A percentile compares a stretch with the other conserved stretches of the same genome.
Conservation (phyloP, 2,113 vertebrate genomes). For the Poeciliopsis prolifica region DNA sequence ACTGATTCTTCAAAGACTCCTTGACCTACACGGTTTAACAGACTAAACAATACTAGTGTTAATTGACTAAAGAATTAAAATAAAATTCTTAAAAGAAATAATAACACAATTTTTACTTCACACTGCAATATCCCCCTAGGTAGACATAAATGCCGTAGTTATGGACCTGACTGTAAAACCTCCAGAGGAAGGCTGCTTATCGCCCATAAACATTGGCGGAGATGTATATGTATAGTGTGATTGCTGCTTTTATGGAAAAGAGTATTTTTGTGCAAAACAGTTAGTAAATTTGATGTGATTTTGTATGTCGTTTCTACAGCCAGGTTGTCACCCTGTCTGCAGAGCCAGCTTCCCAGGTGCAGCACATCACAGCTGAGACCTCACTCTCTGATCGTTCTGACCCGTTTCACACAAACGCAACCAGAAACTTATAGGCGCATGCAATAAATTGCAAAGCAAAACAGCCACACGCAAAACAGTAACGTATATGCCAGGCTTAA, state of each 20-base stretch:
- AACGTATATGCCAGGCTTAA: slow-evolving; percentile 46
- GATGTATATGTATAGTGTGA: slow-evolving; percentile 45
- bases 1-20: too few relatives aligned
- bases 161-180: slow-evolving; percentile 70
- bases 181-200: slow-evolving; percentile 47
- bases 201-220: slow-evolving; percentile 52
- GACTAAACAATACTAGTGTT: too few relatives aligned
- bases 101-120: too few relatives aligned
- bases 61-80: too few relatives aligned
- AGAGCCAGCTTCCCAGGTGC: slow-evolving; percentile 45
- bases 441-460: slow-evolving; percentile 21
- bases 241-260: slow-evolving; percentile 39
- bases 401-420: slow-evolving; percentile 34
- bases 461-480: slow-evolving; percentile 25
- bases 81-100: too few relatives aligned
- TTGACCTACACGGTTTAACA: too few relatives aligned
- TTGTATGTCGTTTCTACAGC: slow-evolving; percentile 55
- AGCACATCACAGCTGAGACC: slow-evolving; percentile 64
- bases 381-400: slow-evolving; percentile 42
- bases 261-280: slow-evolving; percentile 54
- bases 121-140: slow-evolving; percentile 56
- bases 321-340: slow-evolving; percentile 56
- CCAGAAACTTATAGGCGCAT: slow-evolving; percentile 8
- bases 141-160: slow-evolving; percentile 73
- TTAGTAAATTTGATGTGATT: slow-evolving; percentile 61